Evolutionary conservation across 2,797 vertebrate species (phyloP).

Genomic region (Muraenolepis orangiensis): DNA sequence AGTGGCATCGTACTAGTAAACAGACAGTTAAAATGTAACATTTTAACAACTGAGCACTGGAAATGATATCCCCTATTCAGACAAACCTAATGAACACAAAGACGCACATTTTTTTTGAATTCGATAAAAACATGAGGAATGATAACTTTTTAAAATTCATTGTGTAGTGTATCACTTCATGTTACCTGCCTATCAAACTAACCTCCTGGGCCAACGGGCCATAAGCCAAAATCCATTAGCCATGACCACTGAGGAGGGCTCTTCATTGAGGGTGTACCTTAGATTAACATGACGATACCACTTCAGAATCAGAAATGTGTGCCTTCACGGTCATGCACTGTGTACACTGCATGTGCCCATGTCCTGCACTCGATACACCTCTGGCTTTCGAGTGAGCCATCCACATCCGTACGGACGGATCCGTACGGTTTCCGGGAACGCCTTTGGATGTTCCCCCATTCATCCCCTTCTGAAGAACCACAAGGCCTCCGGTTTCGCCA

Average conservation of each 20-base stretch:
- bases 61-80: neutral
- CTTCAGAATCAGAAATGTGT: neutral
- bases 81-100: neutral
- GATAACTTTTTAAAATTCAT: neutral
- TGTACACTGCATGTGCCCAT: neutral
- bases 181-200: neutral
- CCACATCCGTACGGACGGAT: neutral
- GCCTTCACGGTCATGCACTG: too few species aligned
- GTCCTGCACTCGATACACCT: constrained; percentile 1
- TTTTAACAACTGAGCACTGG: neutral
- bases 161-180: neutral
- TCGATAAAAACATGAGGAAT: neutral
- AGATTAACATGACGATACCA: neutral
- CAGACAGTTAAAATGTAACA: neutral
- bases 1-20: neutral
- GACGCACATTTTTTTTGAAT: neutral
- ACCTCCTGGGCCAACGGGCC: too few species aligned
- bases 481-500: constrained; percentile 2
- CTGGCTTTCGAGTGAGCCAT: constrained; percentile 25
- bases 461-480: neutral
- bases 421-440: constrained; percentile 2
- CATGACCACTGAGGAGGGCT: neutral
- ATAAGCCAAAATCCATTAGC: neutral
- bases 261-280: neutral
- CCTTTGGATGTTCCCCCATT: constrained; percentile 22